Evolutionary conservation across 2,888 invertebrate species (phyloP).

Genomic region (Eristalis intricaria): DNA sequence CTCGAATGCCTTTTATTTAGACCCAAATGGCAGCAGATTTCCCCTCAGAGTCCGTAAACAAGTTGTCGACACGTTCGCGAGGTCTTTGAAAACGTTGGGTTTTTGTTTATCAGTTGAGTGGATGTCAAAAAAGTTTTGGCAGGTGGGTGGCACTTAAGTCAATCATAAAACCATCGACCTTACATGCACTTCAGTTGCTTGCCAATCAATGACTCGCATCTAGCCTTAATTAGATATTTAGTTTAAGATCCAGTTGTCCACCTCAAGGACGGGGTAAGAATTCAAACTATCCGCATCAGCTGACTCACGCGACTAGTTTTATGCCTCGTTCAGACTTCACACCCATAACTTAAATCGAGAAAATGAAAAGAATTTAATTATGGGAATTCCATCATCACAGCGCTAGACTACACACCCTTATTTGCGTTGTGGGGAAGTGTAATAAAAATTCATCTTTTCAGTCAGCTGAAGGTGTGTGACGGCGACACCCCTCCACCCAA

Average conservation of each 20-base stretch:
- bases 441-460: constrained; percentile 17
- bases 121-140: not conserved
- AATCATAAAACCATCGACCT: not conserved
- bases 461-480: not conserved
- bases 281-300: not conserved
- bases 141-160: not conserved
- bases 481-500: not conserved
- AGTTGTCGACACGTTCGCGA: not conserved
- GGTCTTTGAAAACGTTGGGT: not conserved
- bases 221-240: not conserved
- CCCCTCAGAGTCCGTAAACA: not conserved
- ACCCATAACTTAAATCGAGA: constrained; percentile 6
- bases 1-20: not conserved
- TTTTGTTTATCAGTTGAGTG: not conserved
- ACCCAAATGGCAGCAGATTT: not conserved
- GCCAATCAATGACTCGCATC: not conserved
- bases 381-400: constrained; percentile 41
- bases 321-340: not conserved
- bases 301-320: not conserved
- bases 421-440: constrained; percentile 35
- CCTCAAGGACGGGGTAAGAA: not conserved
- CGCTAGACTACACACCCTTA: constrained; percentile 58
- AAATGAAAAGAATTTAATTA: constrained; percentile 33
- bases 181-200: not conserved
- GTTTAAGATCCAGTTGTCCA: not conserved